A percentile compares a stretch with the other conserved stretches of the same genome.
These are phyloP conservation scores for Pantherophis vulpinus DNA, from an alignment of 2,797 vertebrate genomes.

Conservation along the genomic window DNA sequence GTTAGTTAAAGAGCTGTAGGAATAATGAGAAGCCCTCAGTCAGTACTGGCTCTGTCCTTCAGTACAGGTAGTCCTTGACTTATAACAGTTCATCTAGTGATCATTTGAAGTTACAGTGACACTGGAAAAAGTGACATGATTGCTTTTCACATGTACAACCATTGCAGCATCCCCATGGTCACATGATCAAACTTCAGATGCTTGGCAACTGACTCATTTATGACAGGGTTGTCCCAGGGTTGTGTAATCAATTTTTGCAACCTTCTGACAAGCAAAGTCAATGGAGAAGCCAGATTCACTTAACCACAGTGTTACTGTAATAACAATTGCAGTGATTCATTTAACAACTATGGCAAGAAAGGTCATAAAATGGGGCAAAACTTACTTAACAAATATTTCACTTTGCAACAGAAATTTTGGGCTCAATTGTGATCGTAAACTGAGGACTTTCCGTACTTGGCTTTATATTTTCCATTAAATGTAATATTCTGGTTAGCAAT, in stretches of 20 bases:
- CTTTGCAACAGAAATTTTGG: background rate
- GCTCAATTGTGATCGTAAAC: background rate
- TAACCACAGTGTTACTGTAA: background rate
- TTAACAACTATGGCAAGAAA: background rate
- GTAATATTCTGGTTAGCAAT: slow-evolving; percentile 10
- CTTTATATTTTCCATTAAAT: slow-evolving; percentile 9
- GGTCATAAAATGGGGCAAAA: background rate
- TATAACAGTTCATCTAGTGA: background rate
- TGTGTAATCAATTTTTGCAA: background rate
- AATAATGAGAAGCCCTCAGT: background rate
- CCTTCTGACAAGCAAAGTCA: background rate
- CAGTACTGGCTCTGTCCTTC: background rate
- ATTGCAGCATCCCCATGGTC: background rate
- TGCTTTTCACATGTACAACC: background rate
- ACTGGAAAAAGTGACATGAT: background rate
- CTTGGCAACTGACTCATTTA: background rate
- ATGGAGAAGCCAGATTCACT: background rate
- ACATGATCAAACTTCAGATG: background rate
- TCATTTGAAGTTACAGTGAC: background rate
- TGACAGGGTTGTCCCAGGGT: background rate
- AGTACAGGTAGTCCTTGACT: background rate
- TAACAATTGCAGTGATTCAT: background rate
- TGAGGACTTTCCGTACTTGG: background rate
- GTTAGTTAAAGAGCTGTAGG: background rate
- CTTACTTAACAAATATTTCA: background rate